A percentile compares a stretch with the other conserved stretches of the same genome.
phyloP scores from a whole-genome alignment of 2,797 vertebrate species.

The Scyliorhinus canicula region DNA sequence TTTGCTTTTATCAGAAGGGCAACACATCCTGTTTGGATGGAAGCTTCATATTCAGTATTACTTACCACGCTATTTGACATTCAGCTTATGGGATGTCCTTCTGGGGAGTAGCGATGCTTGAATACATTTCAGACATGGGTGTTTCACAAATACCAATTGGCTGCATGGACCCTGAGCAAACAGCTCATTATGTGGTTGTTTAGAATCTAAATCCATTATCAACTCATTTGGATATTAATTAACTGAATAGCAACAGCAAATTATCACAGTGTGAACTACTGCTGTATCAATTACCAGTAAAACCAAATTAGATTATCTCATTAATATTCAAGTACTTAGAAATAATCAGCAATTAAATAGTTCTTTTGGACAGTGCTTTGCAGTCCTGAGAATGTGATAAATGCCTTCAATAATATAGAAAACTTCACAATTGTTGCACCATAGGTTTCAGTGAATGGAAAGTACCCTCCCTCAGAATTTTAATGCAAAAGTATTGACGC shows the following conservation, averaged over 20 bases:
- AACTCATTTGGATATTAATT: slow-evolving; percentile 45
- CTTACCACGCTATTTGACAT: background rate
- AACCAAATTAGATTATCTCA: slow-evolving; percentile 32
- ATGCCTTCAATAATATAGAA: background rate
- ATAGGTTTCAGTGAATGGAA: background rate
- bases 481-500: background rate
- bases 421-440: background rate
- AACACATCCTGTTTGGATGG: background rate
- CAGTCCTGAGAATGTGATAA: background rate
- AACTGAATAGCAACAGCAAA: slow-evolving; percentile 42
- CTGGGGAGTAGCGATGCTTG: background rate
- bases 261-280: slow-evolving; percentile 44
- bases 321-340: slow-evolving; percentile 34
- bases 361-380: background rate
- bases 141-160: slow-evolving; percentile 11
- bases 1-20: background rate
- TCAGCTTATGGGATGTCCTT: background rate
- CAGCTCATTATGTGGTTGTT: slow-evolving; percentile 28
- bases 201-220: slow-evolving; percentile 36
- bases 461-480: background rate
- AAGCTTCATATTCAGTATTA: background rate
- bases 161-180: background rate
- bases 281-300: slow-evolving; percentile 37
- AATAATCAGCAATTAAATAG: background rate
- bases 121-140: background rate